A percentile compares a stretch with the other conserved stretches of the same genome.
phyloP scores from a whole-genome alignment of 2,797 vertebrate genomes.

The Tamandua tetradactyla region DNA sequence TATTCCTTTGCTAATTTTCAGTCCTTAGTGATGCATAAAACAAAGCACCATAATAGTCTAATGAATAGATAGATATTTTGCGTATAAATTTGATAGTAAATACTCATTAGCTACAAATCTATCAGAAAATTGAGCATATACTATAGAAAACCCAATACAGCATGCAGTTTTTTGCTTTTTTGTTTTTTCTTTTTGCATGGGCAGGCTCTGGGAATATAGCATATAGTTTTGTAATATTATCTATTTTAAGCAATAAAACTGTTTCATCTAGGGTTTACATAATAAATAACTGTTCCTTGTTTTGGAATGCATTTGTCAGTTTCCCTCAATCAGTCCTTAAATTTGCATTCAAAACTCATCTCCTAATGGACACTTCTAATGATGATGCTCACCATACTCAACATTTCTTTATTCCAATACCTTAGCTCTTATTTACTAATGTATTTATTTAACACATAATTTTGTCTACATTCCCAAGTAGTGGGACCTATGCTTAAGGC shows the following conservation, averaged over 20 bases:
- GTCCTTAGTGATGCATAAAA: background rate
- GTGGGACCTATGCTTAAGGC: background rate
- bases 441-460: background rate
- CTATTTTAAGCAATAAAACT: background rate
- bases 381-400: background rate
- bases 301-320: background rate
- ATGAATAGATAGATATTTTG: background rate
- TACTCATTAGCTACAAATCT: background rate
- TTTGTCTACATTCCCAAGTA: background rate
- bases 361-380: background rate
- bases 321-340: background rate
- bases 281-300: background rate
- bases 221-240: background rate
- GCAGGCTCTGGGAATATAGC: no score
- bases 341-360: background rate
- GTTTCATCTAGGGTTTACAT: background rate
- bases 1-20: background rate
- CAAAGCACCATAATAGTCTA: background rate
- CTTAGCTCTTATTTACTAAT: background rate
- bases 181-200: no score
- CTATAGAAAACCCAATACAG: background rate
- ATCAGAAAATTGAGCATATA: background rate
- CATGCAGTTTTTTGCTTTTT: no score
- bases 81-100: background rate
- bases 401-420: background rate